Base-by-base conservation (phyloP, 2,797 vertebrate genomes). In the Hypotaenidia philippensis region DNA sequence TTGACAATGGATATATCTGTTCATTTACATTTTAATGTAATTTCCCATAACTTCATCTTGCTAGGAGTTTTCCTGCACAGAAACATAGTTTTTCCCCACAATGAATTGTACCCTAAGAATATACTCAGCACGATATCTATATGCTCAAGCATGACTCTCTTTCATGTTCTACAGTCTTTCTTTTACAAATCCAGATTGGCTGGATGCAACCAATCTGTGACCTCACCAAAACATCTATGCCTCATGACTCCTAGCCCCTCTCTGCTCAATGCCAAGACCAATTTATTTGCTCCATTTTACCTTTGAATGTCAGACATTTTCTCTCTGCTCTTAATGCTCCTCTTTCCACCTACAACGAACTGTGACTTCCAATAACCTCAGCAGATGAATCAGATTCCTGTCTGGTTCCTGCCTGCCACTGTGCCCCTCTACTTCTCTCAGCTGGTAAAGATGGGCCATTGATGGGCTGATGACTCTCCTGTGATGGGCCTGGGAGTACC, bases 191-290 rank as follows among this genome's bases (percentile, higher is more conserved):
- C 8, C 9, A 23, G 25, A 12, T 29, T 34, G 57, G 21, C 11
- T 10, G 29, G 22, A 50, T 32, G 34, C 7, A 40, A 63, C 13
- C 17, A 27, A 34, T 27, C 22, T 11, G 14, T 31, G n/a, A 82
- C 23, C 17, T 56, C 17, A 52, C 8, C 13, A 85, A 34, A 41
- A 38, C 63, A 31, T 26, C 17, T 56, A 13, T 10, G 6, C 14
- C 8, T 60, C 1, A 0, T 47, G 40, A 10, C 34, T 83, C 23
- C 44, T 17, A 18, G 12, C 9, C 4, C 8, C 10, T 49, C 5
- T 31, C 52, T 52, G 10, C 11, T 49, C 13, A 36, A 19, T 64
- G 9, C 6, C 23, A 85, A 74, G 5, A 12, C 5, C 23, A 91
- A 49, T 3, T 32, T 66, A 20, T 17, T 84, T 81, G 44, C 13